phyloP scores from a whole-genome alignment of 2,888 invertebrate species.

The Falcaria lacertinaria region DNA sequence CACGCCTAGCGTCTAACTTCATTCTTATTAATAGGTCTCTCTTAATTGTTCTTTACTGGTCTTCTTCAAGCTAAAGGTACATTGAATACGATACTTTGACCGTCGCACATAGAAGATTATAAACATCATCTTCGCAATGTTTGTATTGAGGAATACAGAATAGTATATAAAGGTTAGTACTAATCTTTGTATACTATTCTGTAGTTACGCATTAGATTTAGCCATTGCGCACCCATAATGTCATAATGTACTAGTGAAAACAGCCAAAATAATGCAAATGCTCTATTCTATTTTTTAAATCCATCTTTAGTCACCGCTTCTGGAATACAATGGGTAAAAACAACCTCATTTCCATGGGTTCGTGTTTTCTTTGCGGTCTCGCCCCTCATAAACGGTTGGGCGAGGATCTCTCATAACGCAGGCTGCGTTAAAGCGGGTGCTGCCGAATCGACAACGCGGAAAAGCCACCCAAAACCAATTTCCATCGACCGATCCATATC shows the following conservation, averaged over 20 bases:
- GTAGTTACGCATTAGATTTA: too few relatives aligned
- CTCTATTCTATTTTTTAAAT: constrained; percentile 16
- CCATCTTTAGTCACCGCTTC: constrained; percentile 19
- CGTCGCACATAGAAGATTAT: too few relatives aligned
- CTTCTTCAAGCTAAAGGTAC: too few relatives aligned
- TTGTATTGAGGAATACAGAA: too few relatives aligned
- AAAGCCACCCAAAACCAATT: constrained; percentile 53
- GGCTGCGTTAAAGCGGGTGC: constrained; percentile 42
- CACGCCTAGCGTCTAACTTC: constrained; percentile 18
- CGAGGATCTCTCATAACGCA: constrained; percentile 39
- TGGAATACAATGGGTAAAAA: constrained; percentile 42
- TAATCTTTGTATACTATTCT: too few relatives aligned
- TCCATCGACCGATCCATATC: constrained; percentile 23
- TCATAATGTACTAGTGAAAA: too few relatives aligned
- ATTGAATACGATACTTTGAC: too few relatives aligned
- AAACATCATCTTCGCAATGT: too few relatives aligned
- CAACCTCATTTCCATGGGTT: constrained; percentile 43
- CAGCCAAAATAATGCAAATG: too few relatives aligned
- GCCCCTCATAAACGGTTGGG: constrained; percentile 52
- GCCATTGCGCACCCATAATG: too few relatives aligned
- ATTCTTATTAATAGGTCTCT: constrained; percentile 3
- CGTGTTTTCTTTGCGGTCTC: constrained; percentile 48
- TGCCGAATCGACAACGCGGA: constrained; percentile 36
- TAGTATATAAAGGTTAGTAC: too few relatives aligned
- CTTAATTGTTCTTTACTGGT: too few relatives aligned